Percentiles rank a stretch among this genome's conserved stretches.
These are phyloP conservation scores for mouse (Mus musculus) DNA, from an alignment of 2,113 vertebrate genomes.

Conservation along the genomic window GRCm39 chr6:10747001-10747500, in stretches of 20 bases:
- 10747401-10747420: background rate
- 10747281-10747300: background rate
- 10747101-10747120: background rate
- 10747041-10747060: background rate
- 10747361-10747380: background rate
- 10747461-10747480: background rate
- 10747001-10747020: background rate
- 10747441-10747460: background rate
- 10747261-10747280: background rate
- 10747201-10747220: background rate
- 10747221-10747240: background rate
- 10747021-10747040: background rate
- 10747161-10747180: background rate
- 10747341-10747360: background rate
- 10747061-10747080: background rate
- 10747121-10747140: background rate
- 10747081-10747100: background rate
- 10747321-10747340: background rate
- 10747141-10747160: background rate
- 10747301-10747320: background rate
- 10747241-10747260: background rate
- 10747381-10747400: background rate
- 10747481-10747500: background rate
- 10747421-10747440: background rate
- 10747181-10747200: background rate